These are phyloP conservation scores for Ophioderma brevispina DNA, from an alignment of 35 echinoderm and acorn worm species.

Conservation along the genomic window DNA sequence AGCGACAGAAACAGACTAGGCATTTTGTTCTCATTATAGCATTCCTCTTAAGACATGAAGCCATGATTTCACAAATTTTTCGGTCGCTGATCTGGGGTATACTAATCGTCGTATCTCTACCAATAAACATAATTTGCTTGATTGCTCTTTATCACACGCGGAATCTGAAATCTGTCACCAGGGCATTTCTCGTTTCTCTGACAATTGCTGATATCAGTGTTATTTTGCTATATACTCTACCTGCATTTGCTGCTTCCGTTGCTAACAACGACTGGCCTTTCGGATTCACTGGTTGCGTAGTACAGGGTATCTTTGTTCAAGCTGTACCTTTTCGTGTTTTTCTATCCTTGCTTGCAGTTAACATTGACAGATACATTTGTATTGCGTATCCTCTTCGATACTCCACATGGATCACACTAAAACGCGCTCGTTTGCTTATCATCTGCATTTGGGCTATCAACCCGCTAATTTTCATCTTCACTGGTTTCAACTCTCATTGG, in stretches of 20 bases:
- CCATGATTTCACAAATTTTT: no score
- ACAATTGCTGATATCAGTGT: constrained; percentile 2
- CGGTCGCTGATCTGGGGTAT: neutral
- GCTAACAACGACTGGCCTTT: neutral
- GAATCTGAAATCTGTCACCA: neutral
- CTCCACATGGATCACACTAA: neutral
- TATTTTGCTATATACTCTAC: neutral
- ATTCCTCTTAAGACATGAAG: no score
- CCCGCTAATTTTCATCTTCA: no score
- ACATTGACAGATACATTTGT: constrained; percentile 9
- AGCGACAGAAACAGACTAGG: no score
- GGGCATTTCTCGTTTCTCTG: neutral
- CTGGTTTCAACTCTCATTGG: no score
- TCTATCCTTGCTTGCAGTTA: neutral
- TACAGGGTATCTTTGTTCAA: neutral
- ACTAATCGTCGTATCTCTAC: neutral
- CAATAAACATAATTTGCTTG: constrained; percentile 2
- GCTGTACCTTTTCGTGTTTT: neutral
- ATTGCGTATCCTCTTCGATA: constrained; percentile 22
- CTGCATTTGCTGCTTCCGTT: neutral
- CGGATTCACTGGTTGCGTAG: neutral
- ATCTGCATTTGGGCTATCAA: no score
- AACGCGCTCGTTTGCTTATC: no score
- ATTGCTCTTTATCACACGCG: neutral
- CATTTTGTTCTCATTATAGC: no score